phyloP scores from a whole-genome alignment of 2,888 invertebrate species.

The Maniola hyperantus region DNA sequence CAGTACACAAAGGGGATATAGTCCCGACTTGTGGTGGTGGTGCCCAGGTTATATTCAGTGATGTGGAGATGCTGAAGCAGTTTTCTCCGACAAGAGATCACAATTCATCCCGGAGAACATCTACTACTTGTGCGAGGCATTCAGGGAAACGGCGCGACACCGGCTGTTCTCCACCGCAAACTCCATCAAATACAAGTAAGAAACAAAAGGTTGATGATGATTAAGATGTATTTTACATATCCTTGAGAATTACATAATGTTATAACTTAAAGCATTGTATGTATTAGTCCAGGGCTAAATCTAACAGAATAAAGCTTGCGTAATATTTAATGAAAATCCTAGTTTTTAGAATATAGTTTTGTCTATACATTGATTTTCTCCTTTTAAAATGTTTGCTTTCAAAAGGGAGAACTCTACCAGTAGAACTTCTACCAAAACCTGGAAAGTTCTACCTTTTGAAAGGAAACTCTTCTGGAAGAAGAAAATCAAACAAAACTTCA shows the following conservation, averaged over 20 bases:
- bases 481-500: no score
- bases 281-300: no score
- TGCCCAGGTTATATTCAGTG: slow-evolving; percentile 96
- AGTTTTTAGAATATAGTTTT: no score
- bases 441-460: no score
- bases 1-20: slow-evolving; percentile 96
- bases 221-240: slow-evolving; percentile 37
- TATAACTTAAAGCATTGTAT: no score
- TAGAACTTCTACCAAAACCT: no score
- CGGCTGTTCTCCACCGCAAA: slow-evolving; percentile 66
- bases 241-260: neutral
- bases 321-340: no score
- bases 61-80: slow-evolving; percentile 94
- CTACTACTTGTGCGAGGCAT: slow-evolving; percentile 67
- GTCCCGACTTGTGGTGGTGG: slow-evolving; percentile 97
- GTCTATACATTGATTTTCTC: no score
- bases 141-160: slow-evolving; percentile 72
- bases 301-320: no score
- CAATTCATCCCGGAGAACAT: slow-evolving; percentile 52
- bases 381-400: no score
- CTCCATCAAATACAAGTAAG: slow-evolving; percentile 73
- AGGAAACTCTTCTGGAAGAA: no score
- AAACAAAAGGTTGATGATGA: slow-evolving; percentile 73
- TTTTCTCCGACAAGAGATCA: slow-evolving; percentile 85
- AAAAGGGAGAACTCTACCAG: no score